phyloP scores from a whole-genome alignment of 2,888 invertebrate species.

The Synanthedon tipuliformis region DNA sequence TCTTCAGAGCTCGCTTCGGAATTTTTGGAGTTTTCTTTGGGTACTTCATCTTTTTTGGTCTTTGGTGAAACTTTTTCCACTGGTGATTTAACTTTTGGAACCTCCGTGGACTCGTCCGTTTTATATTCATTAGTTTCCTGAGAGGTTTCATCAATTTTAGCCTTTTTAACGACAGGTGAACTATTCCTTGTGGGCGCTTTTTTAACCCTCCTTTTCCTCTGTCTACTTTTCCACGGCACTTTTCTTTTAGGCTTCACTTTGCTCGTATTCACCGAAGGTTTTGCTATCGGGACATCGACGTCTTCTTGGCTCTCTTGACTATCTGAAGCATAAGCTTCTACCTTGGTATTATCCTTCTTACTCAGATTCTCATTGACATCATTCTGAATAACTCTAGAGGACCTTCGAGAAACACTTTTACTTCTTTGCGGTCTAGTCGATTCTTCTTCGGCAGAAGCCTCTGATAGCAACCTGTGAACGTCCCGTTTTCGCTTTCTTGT shows the following conservation, averaged over 20 bases:
- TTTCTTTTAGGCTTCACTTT: slow-evolving; percentile 54
- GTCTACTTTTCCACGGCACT: slow-evolving; percentile 62
- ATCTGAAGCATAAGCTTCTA: slow-evolving; percentile 42
- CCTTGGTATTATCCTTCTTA: slow-evolving; percentile 36
- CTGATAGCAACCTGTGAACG: slow-evolving; percentile 37
- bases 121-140: slow-evolving; percentile 29
- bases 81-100: slow-evolving; percentile 12
- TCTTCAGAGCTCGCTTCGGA: slow-evolving; percentile 70
- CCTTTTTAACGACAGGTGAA: slow-evolving; percentile 42
- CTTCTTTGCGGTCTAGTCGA: slow-evolving; percentile 43
- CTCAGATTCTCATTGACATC: slow-evolving; percentile 30
- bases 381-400: slow-evolving; percentile 32
- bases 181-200: slow-evolving; percentile 14
- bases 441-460: slow-evolving; percentile 32
- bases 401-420: slow-evolving; percentile 47
- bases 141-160: slow-evolving; percentile 30
- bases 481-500: slow-evolving; percentile 53
- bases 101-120: slow-evolving; percentile 38
- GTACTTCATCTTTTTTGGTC: slow-evolving; percentile 19
- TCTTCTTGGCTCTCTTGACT: slow-evolving; percentile 58
- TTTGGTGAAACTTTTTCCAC: slow-evolving; percentile 18
- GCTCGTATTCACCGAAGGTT: slow-evolving; percentile 21
- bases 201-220: slow-evolving; percentile 41
- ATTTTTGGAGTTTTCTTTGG: slow-evolving; percentile 23
- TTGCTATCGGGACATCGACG: slow-evolving; percentile 19